Evolutionary conservation across 2,113 vertebrate species (phyloP).

Genomic region (Scomber japonicus): DNA sequence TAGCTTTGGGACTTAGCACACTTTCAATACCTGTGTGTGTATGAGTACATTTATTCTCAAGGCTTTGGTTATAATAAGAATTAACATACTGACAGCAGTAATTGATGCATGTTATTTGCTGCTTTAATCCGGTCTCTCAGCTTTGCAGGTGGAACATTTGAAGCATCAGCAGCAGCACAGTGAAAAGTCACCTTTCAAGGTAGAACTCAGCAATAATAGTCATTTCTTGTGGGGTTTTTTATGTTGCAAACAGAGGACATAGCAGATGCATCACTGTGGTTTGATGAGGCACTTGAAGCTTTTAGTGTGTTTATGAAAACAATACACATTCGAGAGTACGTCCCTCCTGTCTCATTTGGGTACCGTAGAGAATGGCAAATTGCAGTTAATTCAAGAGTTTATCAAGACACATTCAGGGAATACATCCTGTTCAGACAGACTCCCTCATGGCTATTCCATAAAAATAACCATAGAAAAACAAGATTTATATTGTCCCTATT

Average conservation of each 20-base stretch:
- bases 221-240: conserved; percentile 22
- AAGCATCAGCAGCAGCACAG: conserved; percentile 36
- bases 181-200: conserved; percentile 26
- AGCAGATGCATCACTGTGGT: conserved; percentile 25
- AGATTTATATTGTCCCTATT: too few relatives aligned
- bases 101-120: conserved; percentile 51
- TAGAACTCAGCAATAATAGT: not conserved
- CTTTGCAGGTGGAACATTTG: conserved; percentile 47
- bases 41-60: conserved; percentile 4
- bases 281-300: conserved; percentile 25
- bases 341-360: conserved; percentile 16
- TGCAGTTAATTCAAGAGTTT: conserved; percentile 11
- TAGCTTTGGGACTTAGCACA: conserved; percentile 9
- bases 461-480: not conserved
- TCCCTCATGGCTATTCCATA: conserved; percentile 5
- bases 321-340: conserved; percentile 7
- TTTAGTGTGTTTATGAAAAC: conserved; percentile 25
- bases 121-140: conserved; percentile 43
- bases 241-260: conserved; percentile 24
- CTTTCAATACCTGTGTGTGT: not conserved
- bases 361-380: not conserved
- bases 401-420: conserved; percentile 4
- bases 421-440: conserved; percentile 17
- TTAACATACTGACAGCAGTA: conserved; percentile 21
- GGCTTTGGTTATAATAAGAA: conserved; percentile 36